A percentile compares a stretch with the other conserved stretches of the same genome.
Conservation (phyloP, 2,797 vertebrate species). For the Ctenopoma kingsleyae region DNA sequence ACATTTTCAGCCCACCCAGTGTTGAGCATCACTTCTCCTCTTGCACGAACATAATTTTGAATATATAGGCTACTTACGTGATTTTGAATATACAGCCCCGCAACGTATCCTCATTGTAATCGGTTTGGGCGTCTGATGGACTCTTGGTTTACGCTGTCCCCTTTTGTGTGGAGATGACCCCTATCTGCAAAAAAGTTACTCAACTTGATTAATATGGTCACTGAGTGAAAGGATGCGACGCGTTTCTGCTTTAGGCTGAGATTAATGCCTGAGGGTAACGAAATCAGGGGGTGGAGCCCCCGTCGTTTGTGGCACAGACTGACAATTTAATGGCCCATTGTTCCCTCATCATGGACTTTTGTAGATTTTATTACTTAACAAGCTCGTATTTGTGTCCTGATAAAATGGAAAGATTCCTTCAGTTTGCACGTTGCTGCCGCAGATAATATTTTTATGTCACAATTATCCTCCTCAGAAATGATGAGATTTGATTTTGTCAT, state of each 20-base stretch:
- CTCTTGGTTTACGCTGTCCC: conserved; percentile 40
- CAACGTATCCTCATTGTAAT: conserved; percentile 30
- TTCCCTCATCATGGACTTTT: conserved; percentile 76
- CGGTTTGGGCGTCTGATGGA: conserved; percentile 57
- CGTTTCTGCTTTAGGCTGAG: conserved; percentile 60
- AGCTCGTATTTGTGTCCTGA: conserved; percentile 59
- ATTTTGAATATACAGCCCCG: conserved; percentile 13
- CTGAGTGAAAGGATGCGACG: conserved; percentile 59
- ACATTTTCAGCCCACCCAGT: conserved; percentile 9
- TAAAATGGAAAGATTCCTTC: conserved; percentile 37
- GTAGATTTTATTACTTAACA: conserved; percentile 70
- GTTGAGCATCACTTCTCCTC: conserved; percentile 12
- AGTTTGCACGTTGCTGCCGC: background rate
- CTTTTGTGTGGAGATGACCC: conserved; percentile 73
- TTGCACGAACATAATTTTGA: conserved; percentile 24
- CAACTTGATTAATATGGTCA: conserved; percentile 73
- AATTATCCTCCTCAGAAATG: background rate
- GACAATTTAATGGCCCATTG: conserved; percentile 85
- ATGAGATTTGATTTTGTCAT: background rate
- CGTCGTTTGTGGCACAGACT: conserved; percentile 65
- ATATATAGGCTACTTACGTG: background rate
- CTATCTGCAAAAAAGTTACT: conserved; percentile 71
- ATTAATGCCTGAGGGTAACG: conserved; percentile 75
- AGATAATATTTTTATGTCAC: conserved; percentile 4
- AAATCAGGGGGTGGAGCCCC: conserved; percentile 78